Evolutionary conservation across 2,888 invertebrate species (phyloP).

Genomic region (Lithophane socia): DNA sequence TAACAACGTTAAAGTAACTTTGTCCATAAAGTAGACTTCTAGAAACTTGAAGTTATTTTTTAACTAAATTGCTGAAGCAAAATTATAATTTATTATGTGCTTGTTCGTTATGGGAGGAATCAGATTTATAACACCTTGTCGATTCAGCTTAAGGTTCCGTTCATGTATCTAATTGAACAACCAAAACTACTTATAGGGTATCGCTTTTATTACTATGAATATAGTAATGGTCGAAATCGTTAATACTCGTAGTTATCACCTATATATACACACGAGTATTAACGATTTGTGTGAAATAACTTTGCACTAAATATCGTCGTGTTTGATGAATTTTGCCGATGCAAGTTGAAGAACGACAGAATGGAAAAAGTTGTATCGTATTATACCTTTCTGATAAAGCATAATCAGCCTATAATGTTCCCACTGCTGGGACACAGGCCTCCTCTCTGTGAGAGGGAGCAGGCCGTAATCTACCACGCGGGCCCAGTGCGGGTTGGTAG

Average conservation of each 20-base stretch:
- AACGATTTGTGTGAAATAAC: neutral
- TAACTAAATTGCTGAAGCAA: neutral
- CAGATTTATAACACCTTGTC: neutral
- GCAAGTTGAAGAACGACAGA: neutral
- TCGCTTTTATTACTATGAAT: neutral
- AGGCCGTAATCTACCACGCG: too few relatives aligned
- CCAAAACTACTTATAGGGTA: neutral
- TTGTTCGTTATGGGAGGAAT: neutral
- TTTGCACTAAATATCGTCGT: neutral
- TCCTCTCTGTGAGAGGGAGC: too few relatives aligned
- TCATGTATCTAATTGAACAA: neutral
- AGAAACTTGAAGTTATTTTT: neutral
- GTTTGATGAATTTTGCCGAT: neutral
- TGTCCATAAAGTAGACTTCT: constrained; percentile 4
- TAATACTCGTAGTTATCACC: too few relatives aligned
- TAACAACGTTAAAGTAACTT: constrained; percentile 16
- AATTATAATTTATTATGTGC: neutral
- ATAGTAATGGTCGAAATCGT: too few relatives aligned
- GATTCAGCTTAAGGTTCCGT: neutral
- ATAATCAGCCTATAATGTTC: too few relatives aligned
- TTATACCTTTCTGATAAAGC: constrained; percentile 3
- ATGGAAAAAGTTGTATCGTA: neutral
- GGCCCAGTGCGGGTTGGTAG: too few relatives aligned
- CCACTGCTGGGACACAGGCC: too few relatives aligned
- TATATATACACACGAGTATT: neutral